Base-by-base conservation (phyloP, 2,888 invertebrate genomes). In the Tubulanus polymorphus region DNA sequence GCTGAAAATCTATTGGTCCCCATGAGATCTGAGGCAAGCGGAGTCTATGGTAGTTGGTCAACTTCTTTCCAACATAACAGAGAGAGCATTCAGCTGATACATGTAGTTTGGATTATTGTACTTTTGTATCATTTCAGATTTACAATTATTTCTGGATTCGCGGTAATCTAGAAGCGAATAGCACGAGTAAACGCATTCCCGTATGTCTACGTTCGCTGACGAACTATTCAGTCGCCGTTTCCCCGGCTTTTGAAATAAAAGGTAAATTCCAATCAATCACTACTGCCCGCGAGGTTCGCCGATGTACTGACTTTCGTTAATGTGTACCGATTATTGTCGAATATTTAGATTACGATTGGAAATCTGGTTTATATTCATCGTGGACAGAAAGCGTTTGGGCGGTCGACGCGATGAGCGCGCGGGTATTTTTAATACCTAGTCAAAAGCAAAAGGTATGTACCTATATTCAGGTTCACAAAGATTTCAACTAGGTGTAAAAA, bases 301-400 rank as follows among this genome's bases (percentile, higher is more conserved):
- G n/a, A n/a, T n/a, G n/a, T n/a, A n/a, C n/a, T n/a, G n/a, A n/a
- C n/a, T n/a, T n/a, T n/a, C n/a, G n/a, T n/a, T n/a, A 35, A 35
- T n/a, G 35, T 35, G n/a, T n/a, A n/a, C n/a, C n/a, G n/a, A n/a
- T n/a, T n/a, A 15, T 32, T 47, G 26, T 15, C 12, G 47, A 0
- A 37, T 8, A 32, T 37, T 15, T 23, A 41, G 56, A 60, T 50
- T 72, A 72, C 57, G 64, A 73, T 55, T 71, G 69, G 67, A 50
- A 47, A 2, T 71, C 71, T 5, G 62, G 63, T n/a, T 51, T 67
- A 37, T 75, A 67, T 53, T 67, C 73, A n/a, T 70, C 72, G 5
- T 75, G 75, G 75, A 69, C 73, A 23, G 75, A 75, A 57, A 73
- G 73, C 48, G 57, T 62, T 15, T 75, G 73, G 73, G 56, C 61